Conservation (phyloP, 2,113 vertebrate genomes). For the Crotalus helleri region DNA sequence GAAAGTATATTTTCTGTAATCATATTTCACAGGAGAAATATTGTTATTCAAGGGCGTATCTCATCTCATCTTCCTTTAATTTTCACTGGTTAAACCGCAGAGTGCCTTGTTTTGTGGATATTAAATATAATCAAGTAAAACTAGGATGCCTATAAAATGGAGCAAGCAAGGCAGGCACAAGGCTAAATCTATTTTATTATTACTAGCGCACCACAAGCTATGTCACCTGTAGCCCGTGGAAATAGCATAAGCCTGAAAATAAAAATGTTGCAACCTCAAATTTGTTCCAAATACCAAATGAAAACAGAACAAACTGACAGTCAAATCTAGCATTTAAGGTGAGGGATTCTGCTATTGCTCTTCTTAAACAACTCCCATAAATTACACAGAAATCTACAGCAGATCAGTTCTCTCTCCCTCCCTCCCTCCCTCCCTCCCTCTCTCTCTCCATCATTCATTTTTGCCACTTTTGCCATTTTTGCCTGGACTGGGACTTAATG, state of each 20-base stretch:
- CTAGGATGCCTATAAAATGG: background rate
- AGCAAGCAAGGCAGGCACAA: background rate
- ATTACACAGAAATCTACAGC: background rate
- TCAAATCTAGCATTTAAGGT: background rate
- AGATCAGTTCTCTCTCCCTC: background rate
- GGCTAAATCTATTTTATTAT: background rate
- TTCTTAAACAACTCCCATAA: background rate
- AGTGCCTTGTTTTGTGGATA: accelerated
- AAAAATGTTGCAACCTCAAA: background rate
- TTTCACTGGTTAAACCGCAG: background rate
- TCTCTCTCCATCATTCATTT: background rate
- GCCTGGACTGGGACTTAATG: background rate
- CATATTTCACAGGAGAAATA: background rate
- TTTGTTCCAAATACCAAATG: background rate
- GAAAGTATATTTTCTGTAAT: background rate
- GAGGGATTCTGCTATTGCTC: background rate
- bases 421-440: background rate
- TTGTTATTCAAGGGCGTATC: accelerated
- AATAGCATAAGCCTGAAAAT: background rate
- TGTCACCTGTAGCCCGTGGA: background rate
- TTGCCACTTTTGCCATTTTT: background rate
- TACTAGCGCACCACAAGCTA: background rate
- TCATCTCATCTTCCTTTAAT: background rate
- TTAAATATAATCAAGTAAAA: background rate
- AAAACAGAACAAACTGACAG: background rate